Evolutionary conservation across 2,797 vertebrate genomes (phyloP).

Genomic region (Macropus fuliginosus): DNA sequence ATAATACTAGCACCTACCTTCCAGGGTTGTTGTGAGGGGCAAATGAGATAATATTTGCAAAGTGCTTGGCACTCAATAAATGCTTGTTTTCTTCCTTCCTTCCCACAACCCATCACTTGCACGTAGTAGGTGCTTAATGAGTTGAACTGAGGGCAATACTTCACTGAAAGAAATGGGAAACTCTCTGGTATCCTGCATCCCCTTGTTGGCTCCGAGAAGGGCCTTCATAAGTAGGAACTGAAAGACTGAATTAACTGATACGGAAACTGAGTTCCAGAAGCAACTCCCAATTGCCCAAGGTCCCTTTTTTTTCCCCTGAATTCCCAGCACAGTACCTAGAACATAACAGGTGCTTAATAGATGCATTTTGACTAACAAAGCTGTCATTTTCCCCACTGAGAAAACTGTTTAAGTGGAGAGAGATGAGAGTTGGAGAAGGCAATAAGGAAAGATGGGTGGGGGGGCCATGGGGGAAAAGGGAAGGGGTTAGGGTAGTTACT

Average conservation of each 20-base stretch:
- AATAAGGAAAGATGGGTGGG: background rate
- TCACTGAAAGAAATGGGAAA: background rate
- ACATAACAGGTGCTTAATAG: background rate
- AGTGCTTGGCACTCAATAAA: background rate
- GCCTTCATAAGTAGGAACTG: background rate
- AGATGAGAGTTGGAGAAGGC: background rate
- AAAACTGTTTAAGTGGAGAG: background rate
- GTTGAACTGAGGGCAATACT: background rate
- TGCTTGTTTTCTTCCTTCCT: background rate
- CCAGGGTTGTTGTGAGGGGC: background rate
- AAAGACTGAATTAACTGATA: background rate
- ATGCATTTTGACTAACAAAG: conserved; percentile 2
- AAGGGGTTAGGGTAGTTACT: background rate
- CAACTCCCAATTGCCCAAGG: background rate
- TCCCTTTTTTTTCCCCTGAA: background rate
- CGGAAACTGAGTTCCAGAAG: background rate
- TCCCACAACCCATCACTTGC: background rate
- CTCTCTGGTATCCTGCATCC: background rate
- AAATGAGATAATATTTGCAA: background rate
- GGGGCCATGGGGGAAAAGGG: conserved; percentile 3
- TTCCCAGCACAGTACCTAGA: background rate
- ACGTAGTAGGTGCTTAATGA: background rate
- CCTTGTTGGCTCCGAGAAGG: background rate
- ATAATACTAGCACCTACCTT: background rate
- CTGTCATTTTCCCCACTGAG: conserved; percentile 16